These are phyloP conservation scores for Idaea straminata DNA, from an alignment of 2,888 invertebrate species.

Conservation along the genomic window DNA sequence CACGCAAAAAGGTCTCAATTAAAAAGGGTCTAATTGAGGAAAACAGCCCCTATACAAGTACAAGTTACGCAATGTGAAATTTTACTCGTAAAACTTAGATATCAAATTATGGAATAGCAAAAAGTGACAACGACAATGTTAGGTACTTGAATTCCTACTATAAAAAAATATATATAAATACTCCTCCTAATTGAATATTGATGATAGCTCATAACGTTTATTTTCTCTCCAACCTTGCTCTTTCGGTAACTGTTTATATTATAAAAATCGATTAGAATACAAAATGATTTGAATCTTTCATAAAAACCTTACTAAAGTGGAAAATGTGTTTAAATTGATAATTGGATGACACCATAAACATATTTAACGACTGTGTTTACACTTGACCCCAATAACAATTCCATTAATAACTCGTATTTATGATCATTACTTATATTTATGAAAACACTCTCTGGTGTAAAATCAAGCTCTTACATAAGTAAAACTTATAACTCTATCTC, in stretches of 20 bases:
- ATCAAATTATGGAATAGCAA: background rate
- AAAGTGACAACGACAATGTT: slow-evolving; percentile 8
- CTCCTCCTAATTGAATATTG: slow-evolving; percentile 27
- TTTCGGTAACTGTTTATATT: slow-evolving; percentile 1
- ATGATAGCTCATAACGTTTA: slow-evolving; percentile 21
- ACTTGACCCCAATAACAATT: slow-evolving; percentile 12
- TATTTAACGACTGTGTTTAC: slow-evolving; percentile 24
- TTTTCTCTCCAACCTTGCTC: slow-evolving; percentile 4
- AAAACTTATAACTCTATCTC: background rate
- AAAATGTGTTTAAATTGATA: background rate
- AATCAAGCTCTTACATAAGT: background rate
- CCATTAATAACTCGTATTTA: background rate
- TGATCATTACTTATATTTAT: background rate
- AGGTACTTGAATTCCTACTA: background rate
- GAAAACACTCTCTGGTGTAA: background rate
- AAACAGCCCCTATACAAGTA: no score
- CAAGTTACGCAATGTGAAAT: no score
- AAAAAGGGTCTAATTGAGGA: no score
- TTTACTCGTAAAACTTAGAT: no score
- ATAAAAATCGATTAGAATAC: background rate
- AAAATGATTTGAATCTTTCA: slow-evolving; percentile 6
- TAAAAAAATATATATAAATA: slow-evolving; percentile 12
- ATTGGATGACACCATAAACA: background rate
- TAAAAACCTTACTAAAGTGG: slow-evolving; percentile 8
- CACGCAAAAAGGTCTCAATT: no score